Evolutionary conservation across 2,797 vertebrate species (phyloP).

Genomic region (Coendou prehensilis): DNA sequence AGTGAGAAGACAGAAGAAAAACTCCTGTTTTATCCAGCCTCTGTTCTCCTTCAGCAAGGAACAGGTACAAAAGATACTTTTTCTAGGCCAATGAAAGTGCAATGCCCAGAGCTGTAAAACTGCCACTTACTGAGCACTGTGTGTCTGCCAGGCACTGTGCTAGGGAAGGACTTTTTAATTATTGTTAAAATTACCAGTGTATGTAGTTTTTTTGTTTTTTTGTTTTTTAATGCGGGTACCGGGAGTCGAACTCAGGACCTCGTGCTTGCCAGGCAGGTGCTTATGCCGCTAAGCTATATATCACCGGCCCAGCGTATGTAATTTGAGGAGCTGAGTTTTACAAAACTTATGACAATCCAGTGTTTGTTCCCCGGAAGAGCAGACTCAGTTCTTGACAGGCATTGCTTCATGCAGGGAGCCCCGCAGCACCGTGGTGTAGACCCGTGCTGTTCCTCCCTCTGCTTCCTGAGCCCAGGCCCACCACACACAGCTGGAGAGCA

Average conservation of each 20-base stretch:
- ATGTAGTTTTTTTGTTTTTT: background rate
- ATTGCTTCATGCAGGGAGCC: background rate
- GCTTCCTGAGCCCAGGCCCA: background rate
- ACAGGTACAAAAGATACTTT: background rate
- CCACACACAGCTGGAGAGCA: background rate
- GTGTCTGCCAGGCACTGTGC: background rate
- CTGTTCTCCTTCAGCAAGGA: background rate
- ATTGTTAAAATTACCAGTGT: slow-evolving; percentile 12
- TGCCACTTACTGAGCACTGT: background rate
- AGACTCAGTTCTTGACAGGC: background rate
- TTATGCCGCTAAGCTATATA: no score
- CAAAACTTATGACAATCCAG: background rate
- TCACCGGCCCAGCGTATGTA: background rate
- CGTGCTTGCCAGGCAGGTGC: no score
- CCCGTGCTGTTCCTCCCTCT: background rate
- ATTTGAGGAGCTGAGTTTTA: slow-evolving; percentile 2
- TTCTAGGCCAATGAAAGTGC: background rate
- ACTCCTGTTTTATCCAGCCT: background rate
- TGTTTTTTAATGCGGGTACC: no score
- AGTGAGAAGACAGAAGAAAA: background rate
- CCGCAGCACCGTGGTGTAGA: background rate
- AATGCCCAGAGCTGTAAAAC: slow-evolving; percentile 6
- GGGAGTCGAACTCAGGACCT: no score
- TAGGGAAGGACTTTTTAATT: background rate
- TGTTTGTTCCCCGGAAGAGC: background rate